A percentile compares a stretch with the other conserved stretches of the same genome.
Conservation (phyloP, 2,888 invertebrate species). For the Morinoia aosen region DNA sequence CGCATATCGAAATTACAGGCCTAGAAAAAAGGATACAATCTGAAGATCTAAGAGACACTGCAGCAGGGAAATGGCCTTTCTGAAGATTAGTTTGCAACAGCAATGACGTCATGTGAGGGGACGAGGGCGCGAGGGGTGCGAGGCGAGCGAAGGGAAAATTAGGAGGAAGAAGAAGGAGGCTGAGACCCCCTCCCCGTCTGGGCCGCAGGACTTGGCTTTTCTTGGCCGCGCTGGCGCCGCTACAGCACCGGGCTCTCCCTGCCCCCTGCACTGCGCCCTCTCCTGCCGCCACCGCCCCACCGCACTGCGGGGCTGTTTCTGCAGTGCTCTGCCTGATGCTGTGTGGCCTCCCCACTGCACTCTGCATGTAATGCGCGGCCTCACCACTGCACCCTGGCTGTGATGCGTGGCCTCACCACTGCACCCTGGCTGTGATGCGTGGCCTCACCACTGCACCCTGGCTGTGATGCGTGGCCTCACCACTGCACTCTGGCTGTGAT, state of each 20-base stretch:
- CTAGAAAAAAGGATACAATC: background rate
- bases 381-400: too few relatives aligned
- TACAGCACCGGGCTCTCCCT: background rate
- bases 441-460: too few relatives aligned
- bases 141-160: background rate
- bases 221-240: background rate
- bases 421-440: too few relatives aligned
- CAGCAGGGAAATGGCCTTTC: background rate
- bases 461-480: too few relatives aligned
- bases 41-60: background rate
- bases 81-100: background rate
- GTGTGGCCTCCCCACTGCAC: background rate
- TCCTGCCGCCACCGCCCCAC: too few relatives aligned
- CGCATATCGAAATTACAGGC: background rate
- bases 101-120: background rate
- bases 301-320: background rate
- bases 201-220: background rate
- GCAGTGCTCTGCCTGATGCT: background rate
- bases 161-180: background rate
- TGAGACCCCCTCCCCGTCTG: background rate
- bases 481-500: too few relatives aligned
- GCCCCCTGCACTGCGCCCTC: background rate
- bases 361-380: too few relatives aligned
- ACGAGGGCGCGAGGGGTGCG: background rate
- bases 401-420: too few relatives aligned